Base-by-base conservation (phyloP, 2,888 invertebrate species). In the Pachycephus smyrnensis region DNA sequence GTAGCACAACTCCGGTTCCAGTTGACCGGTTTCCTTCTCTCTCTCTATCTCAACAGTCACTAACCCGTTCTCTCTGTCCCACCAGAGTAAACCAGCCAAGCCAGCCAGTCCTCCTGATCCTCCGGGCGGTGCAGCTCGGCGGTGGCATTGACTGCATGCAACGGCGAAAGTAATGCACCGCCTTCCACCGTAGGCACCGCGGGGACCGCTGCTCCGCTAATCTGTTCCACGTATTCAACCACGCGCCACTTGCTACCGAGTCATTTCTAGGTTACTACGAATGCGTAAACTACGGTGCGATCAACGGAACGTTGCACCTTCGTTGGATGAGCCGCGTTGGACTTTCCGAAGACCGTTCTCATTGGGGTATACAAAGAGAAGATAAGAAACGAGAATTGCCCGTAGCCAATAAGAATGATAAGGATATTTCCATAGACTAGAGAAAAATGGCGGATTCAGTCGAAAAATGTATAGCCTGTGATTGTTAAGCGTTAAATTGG, bases 211-310 rank as follows among this genome's bases (percentile, higher is more conserved):
- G 75, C 77, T 68, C 68, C 81, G 86, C 82, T 82, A 87, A 79
- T 86, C 85, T 84, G 84, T 83, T 84, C 82, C 82, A 82, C 80
- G 83, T 83, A 81, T 82, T 83, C 81, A 82, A 55, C 83, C 80
- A 81, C 82, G 81, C 80, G 80, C 80, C 78, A 82, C 78, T 31
- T 78, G 74, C 73, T 78, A 77, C 81, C 81, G 75, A 77, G 75
- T 73, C 84, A 86, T 88, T 89, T 89, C 88, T 89, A 88, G 88
- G 88, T 89, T 89, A 89, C 87, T 85, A 85, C 86, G 81, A 77
- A 79, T 77, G 82, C 83, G 84, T 83, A 83, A 84, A 80, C 71
- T 55, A 23, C 55, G 55, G 23, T 0, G 23, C 55, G 55, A 23
- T 55, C 55, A 55, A 9, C 55, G 3, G 55, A 9, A 55, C 55